A percentile compares a stretch with the other conserved stretches of the same genome.
Evolutionary conservation across 1,140 invertebrate species (phyloP).

Genomic region (Matsumurasca onukii): DNA sequence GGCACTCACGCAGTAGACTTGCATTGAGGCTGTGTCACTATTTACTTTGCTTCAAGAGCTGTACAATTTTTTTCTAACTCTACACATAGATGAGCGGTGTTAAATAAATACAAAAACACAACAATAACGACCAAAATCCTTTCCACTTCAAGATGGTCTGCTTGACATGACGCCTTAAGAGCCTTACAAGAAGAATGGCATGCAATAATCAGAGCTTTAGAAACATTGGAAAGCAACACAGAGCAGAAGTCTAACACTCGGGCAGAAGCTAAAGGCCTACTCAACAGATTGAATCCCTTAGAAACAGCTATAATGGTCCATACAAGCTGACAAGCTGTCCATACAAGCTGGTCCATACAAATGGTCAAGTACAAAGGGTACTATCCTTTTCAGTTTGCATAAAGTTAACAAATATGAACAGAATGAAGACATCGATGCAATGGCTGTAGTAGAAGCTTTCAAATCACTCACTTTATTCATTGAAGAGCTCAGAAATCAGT

Average conservation of each 20-base stretch:
- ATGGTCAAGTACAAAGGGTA: too few relatives aligned
- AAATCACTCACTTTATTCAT: constrained; percentile 26
- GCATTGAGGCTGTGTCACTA: constrained; percentile 37
- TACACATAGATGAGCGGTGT: constrained; percentile 35
- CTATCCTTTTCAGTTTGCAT: constrained; percentile 19
- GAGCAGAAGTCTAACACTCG: constrained; percentile 34
- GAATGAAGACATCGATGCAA: constrained; percentile 18
- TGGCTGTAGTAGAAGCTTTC: constrained; percentile 4
- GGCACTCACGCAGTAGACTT: constrained; percentile 43
- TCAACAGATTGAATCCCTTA: constrained; percentile 23
- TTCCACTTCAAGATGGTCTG: constrained; percentile 34
- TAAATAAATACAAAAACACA: constrained; percentile 23
- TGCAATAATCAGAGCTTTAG: constrained; percentile 32
- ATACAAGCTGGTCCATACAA: too few relatives aligned
- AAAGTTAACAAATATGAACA: constrained; percentile 19
- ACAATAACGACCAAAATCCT: constrained; percentile 20
- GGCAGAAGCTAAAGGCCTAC: constrained; percentile 33
- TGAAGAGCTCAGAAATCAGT: constrained; percentile 27
- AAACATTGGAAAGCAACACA: constrained; percentile 30
- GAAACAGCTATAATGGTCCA: constrained; percentile 36
- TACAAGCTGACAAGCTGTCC: too few relatives aligned
- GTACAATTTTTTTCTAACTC: constrained; percentile 40
- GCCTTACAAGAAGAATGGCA: constrained; percentile 30
- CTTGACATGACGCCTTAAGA: constrained; percentile 33
- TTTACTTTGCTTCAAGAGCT: constrained; percentile 39